Evolutionary conservation across 2,113 vertebrate genomes (phyloP), one percentile per base, ranked within the genome.

Genomic region (Ciconia stormi): DNA sequence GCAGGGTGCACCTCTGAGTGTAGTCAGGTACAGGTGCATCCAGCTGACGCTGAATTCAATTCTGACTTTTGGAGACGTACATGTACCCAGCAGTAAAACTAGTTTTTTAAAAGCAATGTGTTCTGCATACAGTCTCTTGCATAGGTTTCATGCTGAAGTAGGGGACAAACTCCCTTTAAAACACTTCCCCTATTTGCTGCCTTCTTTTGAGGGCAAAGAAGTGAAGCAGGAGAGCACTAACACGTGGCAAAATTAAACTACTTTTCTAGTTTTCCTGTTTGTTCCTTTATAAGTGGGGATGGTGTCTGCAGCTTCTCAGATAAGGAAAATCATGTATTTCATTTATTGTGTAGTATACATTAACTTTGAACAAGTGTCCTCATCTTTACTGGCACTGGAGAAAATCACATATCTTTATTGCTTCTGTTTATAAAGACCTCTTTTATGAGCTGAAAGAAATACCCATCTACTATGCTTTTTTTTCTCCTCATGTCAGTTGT

Each of bases 11-110:
- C 25, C 46, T 53, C 18, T 0, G 19, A 59, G 7, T 4, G 15
- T 20, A 34, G 15, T 27, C 62, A 46, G n/a, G 20, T n/a, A 30
- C 38, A 55, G 19, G 3, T 0, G 0, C 27, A 50, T 44, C 36
- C 84, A 67, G 10, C 22, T 49, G 25, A 59, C 16, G 3, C 6
- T 49, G 38, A 53, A 63, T 63, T 83, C 8, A 69, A 0, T 50
- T 66, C 38, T 49, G 40, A 49, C 21, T 77, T 86, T 86, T 52
- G 52, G 36, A 91, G 55, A 27, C 20, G 49, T 9, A 53, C 2
- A 11, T 13, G 23, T 74, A n/a, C 26, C 9, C 0, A 0, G 10
- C n/a, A 44, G 25, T 44, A 63, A 90, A 90, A 56, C 11, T 14
- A 49, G 2, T 12, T 72, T 92, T 80, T 32, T 36, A 32, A 86